These are phyloP conservation scores for Cancer borealis DNA, from an alignment of 2,888 invertebrate genomes.

Conservation along the genomic window DNA sequence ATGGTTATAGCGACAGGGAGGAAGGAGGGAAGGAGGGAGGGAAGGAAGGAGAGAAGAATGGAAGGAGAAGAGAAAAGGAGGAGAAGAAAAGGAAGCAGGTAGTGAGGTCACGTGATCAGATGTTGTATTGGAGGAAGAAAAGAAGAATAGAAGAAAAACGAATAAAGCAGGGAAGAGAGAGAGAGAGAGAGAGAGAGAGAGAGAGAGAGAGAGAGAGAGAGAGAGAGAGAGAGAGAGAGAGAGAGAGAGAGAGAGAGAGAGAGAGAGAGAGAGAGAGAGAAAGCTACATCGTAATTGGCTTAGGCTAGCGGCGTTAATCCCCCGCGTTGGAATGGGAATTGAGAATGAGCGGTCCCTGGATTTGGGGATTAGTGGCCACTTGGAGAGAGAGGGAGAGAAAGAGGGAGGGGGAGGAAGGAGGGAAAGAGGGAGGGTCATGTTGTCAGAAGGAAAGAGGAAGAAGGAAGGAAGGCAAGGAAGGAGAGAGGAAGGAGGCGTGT, in stretches of 20 bases:
- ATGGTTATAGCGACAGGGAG: conserved; percentile 34
- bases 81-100: background rate
- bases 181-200: background rate
- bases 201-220: conserved; percentile 25
- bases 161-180: background rate
- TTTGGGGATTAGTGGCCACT: conserved; percentile 56
- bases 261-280: conserved; percentile 47
- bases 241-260: conserved; percentile 55
- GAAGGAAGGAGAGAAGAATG: background rate
- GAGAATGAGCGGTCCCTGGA: conserved; percentile 61
- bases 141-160: background rate
- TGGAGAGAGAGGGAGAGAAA: background rate
- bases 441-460: background rate
- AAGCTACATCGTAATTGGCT: conserved; percentile 45
- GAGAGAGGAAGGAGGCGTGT: background rate
- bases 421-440: background rate
- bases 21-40: background rate
- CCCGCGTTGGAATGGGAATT: conserved; percentile 60
- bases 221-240: background rate
- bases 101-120: background rate
- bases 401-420: background rate
- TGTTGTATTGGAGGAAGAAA: background rate
- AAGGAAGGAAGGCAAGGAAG: background rate
- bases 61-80: background rate
- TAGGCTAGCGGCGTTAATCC: conserved; percentile 54